Percentiles rank a stretch among this genome's conserved stretches.
Evolutionary conservation across 2,888 invertebrate genomes (phyloP).

Genomic region (Brachypalpus laphriformis): DNA sequence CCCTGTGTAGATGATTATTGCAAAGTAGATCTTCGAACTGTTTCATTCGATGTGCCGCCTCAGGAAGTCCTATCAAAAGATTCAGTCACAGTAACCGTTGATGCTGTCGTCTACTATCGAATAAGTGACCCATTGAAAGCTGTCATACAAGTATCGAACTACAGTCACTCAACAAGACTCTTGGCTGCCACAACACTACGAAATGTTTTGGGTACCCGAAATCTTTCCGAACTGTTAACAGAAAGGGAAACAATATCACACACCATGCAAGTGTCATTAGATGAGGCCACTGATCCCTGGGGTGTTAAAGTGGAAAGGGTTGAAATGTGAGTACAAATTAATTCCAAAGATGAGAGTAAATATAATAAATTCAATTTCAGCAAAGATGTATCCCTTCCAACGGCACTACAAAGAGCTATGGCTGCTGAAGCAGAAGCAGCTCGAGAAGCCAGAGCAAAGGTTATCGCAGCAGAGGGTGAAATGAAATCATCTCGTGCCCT

Average conservation of each 20-base stretch:
- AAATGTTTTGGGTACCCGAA: constrained; percentile 96
- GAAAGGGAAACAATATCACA: constrained; percentile 96
- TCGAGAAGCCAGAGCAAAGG: constrained; percentile 90
- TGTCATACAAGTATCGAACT: constrained; percentile 89
- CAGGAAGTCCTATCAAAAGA: constrained; percentile 98
- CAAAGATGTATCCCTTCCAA: constrained; percentile 91
- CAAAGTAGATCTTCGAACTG: constrained; percentile 95
- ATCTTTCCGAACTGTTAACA: constrained; percentile 94
- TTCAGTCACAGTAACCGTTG: constrained; percentile 96
- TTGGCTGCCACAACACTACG: constrained; percentile 93
- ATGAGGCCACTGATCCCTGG: constrained; percentile 92
- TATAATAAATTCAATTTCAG: constrained; percentile 81
- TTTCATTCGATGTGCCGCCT: constrained; percentile 97
- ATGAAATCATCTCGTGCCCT: constrained; percentile 91
- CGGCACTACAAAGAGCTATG: constrained; percentile 91
- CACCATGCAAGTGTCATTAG: constrained; percentile 91
- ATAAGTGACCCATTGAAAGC: constrained; percentile 91
- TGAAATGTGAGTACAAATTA: constrained; percentile 89
- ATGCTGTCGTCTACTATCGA: constrained; percentile 93
- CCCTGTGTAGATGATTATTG: constrained; percentile 97
- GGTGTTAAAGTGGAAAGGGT: constrained; percentile 97
- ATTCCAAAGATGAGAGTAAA: background rate
- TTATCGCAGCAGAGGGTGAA: constrained; percentile 93
- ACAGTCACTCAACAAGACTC: constrained; percentile 92
- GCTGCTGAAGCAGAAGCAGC: constrained; percentile 92